Conservation (phyloP, 92 coral and sea anemone genomes). For the Porites divaricata region DNA sequence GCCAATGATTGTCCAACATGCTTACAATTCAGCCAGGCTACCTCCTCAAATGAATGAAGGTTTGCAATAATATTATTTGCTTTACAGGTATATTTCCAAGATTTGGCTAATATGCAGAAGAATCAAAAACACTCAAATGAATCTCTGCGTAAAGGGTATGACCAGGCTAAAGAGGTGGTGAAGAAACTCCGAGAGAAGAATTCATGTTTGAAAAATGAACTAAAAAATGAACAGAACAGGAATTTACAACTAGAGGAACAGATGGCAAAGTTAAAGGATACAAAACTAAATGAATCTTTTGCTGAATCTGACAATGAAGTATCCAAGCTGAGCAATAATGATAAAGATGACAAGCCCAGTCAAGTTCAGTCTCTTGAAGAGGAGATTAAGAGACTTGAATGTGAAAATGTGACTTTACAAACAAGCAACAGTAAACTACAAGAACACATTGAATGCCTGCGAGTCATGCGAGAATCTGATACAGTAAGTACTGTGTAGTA, state of each 20-base stretch:
- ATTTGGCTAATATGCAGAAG: constrained; percentile 67
- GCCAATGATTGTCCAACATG: no score
- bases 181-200: constrained; percentile 69
- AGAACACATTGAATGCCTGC: constrained; percentile 43
- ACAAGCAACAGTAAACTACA: constrained; percentile 50
- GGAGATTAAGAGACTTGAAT: constrained; percentile 39
- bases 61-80: neutral
- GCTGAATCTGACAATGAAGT: neutral
- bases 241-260: constrained; percentile 49
- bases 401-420: constrained; percentile 50
- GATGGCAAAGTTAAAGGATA: constrained; percentile 30
- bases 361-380: constrained; percentile 9
- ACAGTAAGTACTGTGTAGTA: neutral
- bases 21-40: no score
- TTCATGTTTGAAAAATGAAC: constrained; percentile 53
- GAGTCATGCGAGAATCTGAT: constrained; percentile 28
- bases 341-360: neutral
- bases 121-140: constrained; percentile 58
- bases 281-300: neutral
- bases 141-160: constrained; percentile 57
- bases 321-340: no score
- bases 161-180: constrained; percentile 74
- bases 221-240: constrained; percentile 42
- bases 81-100: constrained; percentile 69
- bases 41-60: neutral